Evolutionary conservation across 2,113 vertebrate species (phyloP), one percentile per base, ranked within the genome.

Genomic region (Calcarius ornatus): DNA sequence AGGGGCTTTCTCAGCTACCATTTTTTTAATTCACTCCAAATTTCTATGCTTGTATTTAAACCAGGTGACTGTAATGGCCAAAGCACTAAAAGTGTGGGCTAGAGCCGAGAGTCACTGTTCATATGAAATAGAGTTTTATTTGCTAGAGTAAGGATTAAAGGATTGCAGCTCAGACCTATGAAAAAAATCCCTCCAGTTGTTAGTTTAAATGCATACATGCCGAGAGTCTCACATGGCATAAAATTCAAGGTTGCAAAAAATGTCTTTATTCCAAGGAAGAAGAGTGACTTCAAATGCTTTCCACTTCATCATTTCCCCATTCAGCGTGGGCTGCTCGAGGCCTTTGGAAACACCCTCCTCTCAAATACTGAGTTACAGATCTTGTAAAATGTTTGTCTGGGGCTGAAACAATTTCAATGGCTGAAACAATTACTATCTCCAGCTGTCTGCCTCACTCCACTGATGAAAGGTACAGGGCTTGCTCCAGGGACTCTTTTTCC

Each of bases 1-100:
- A 92, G 51, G 61, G 82, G 15, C 15, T 94, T 95, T 93, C 90
- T 79, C 73, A 92, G 95, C 93, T 96, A 96, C 95, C 53, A 90
- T 94, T 96, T 95, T n/a, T 90, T 93, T 92, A 96, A 94, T 90
- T 96, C 85, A 88, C 82, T 96, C 90, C 93, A 96, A 97, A 94
- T 96, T 94, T 93, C 43, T 81, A 42, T 40, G 40, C 60, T 73
- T 86, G 56, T 93, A 95, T 97, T 96, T 96, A 94, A 96, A 95
- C 85, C 93, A 96, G 95, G 88, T 96, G 92, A 88, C 82, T 78
- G 51, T 86, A 96, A 93, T 86, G 76, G 68, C 68, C 45, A 75
- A 92, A 56, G 50, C 64, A 84, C 53, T 93, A 95, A 93, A 93
- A 79, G 35, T 70, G 10, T 80, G 68, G 33, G 23, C 35, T 45